phyloP scores from a whole-genome alignment of 2,888 invertebrate genomes.

The Urechis unicinctus region DNA sequence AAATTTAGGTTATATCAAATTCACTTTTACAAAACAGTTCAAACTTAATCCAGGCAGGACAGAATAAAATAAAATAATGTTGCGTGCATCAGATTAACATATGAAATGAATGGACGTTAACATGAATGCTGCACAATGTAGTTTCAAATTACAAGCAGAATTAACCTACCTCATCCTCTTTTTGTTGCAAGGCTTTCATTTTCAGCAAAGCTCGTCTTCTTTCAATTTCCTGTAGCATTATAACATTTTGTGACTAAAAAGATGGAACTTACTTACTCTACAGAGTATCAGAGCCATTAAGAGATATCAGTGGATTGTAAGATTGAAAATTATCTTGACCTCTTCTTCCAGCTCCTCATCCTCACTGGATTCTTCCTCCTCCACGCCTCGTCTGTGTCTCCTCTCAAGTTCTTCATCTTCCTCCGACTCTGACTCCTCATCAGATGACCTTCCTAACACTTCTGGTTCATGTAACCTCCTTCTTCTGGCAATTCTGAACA shows the following conservation, averaged over 20 bases:
- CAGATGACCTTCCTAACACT: constrained; percentile 50
- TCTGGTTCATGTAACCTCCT: constrained; percentile 41
- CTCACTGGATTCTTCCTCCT: constrained; percentile 29
- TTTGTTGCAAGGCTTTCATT: constrained; percentile 57
- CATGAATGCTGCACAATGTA: too few species aligned
- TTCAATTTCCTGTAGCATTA: constrained; percentile 55
- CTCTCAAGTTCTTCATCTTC: constrained; percentile 38
- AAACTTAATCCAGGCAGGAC: too few species aligned
- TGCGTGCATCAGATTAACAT: too few species aligned
- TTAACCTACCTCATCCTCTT: constrained; percentile 37
- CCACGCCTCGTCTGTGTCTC: constrained; percentile 21
- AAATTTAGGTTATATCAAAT: too few species aligned
- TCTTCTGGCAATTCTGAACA: constrained; percentile 35
- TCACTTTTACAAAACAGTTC: too few species aligned
- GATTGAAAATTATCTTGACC: constrained; percentile 17
- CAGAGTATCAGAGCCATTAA: too few species aligned
- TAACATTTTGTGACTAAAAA: not conserved
- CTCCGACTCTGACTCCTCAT: constrained; percentile 51
- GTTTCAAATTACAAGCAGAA: not conserved
- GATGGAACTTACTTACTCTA: too few species aligned
- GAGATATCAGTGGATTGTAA: not conserved
- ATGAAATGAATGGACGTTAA: too few species aligned
- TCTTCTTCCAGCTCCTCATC: constrained; percentile 48
- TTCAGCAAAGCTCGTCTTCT: constrained; percentile 66
- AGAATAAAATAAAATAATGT: too few species aligned